Conservation (phyloP, 2,113 vertebrate genomes). For the Ginglymostoma cirratum region DNA sequence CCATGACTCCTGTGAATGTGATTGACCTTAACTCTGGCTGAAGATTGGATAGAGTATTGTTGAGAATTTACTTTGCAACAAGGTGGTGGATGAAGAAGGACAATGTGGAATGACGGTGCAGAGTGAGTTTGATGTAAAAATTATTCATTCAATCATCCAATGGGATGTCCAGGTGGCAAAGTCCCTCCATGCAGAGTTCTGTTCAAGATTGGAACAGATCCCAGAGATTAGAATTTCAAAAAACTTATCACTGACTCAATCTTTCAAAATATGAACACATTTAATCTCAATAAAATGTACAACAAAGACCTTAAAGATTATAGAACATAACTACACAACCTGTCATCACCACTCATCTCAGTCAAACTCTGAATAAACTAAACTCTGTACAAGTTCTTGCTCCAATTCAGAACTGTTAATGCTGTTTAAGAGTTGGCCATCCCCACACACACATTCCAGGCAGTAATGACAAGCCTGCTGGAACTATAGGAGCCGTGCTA, state of each 20-base stretch:
- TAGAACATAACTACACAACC: neutral
- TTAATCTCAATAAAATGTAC: neutral
- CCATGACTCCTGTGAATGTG: too few species aligned
- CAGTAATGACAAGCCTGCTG: neutral
- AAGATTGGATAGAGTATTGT: too few species aligned
- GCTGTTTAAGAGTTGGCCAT: neutral
- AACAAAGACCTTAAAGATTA: neutral
- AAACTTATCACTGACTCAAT: neutral
- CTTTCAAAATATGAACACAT: neutral
- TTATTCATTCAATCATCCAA: too few species aligned
- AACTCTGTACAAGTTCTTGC: neutral
- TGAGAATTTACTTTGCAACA: too few species aligned
- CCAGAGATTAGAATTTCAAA: neutral
- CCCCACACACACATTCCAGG: neutral
- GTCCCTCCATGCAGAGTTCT: neutral
- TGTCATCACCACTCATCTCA: neutral
- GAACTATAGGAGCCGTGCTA: neutral
- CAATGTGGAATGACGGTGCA: too few species aligned
- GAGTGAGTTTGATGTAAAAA: too few species aligned
- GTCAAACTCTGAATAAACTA: neutral
- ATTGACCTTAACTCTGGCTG: too few species aligned
- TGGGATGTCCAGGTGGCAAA: too few species aligned
- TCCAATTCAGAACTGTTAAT: neutral
- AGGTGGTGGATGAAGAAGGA: too few species aligned
- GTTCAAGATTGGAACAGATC: neutral